Evolutionary conservation across 2,888 invertebrate species (phyloP).

Genomic region (Drosophila leonis): DNA sequence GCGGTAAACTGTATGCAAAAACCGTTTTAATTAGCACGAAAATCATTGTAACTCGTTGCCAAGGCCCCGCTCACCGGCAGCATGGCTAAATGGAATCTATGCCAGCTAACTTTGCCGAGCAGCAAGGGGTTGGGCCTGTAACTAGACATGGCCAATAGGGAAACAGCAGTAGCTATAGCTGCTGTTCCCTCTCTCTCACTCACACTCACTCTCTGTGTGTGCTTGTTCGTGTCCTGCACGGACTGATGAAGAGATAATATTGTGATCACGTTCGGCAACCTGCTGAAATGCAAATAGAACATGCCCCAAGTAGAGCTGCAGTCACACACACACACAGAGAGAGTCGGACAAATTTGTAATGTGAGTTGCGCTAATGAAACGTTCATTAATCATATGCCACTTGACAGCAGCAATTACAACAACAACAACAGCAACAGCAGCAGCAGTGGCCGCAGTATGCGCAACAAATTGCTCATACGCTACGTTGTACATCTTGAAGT

Average conservation of each 20-base stretch:
- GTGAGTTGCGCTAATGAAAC: constrained; percentile 74
- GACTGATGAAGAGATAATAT: constrained; percentile 82
- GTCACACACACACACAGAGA: constrained; percentile 23
- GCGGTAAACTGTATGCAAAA: constrained; percentile 81
- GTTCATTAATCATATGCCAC: constrained; percentile 79
- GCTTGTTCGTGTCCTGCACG: constrained; percentile 53
- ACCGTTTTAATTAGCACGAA: constrained; percentile 82
- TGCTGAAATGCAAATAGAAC: constrained; percentile 75
- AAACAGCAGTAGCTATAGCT: background rate
- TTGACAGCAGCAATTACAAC: constrained; percentile 37
- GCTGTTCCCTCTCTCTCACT: background rate
- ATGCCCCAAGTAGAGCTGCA: constrained; percentile 24
- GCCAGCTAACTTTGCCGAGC: constrained; percentile 22
- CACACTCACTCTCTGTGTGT: constrained; percentile 20
- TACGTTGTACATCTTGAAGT: constrained; percentile 32
- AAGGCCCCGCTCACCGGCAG: background rate
- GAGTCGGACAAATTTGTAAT: constrained; percentile 40
- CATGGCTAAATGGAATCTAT: constrained; percentile 7
- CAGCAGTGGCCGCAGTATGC: constrained; percentile 1
- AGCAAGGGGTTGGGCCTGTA: background rate
- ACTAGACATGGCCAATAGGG: constrained; percentile 1
- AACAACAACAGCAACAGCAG: constrained; percentile 2
- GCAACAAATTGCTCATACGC: constrained; percentile 55
- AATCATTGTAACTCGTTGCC: constrained; percentile 80
- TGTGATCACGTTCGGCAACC: constrained; percentile 80